phyloP scores from a whole-genome alignment of 2,797 vertebrate genomes.

The Schizopygopsis pylzovi region DNA sequence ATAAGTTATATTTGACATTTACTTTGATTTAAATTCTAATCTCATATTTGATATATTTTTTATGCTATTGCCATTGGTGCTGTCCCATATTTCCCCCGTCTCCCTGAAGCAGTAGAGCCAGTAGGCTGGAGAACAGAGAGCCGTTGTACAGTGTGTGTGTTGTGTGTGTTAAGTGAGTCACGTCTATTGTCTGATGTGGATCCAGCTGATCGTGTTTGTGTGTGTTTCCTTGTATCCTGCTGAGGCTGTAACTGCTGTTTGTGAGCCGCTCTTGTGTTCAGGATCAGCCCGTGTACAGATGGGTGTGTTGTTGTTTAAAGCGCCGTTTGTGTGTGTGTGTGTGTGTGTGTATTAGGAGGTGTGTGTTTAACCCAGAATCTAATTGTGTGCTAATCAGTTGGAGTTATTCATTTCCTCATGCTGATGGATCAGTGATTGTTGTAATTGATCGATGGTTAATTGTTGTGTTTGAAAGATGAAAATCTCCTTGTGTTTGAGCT shows the following conservation, averaged over 20 bases:
- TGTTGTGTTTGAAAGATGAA: neutral
- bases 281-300: neutral
- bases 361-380: neutral
- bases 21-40: neutral
- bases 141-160: too few relatives aligned
- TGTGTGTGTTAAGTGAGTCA: constrained; percentile 13
- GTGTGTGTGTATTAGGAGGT: neutral
- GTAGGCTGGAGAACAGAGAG: neutral
- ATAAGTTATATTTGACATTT: neutral
- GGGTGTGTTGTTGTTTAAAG: neutral
- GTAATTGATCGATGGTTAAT: neutral
- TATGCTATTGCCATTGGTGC: neutral
- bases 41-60: neutral
- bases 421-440: neutral
- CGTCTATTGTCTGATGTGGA: neutral
- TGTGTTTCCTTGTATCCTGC: neutral
- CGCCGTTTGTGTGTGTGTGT: neutral
- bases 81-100: neutral
- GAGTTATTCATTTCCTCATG: neutral
- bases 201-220: constrained; percentile 25
- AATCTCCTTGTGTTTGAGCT: neutral
- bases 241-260: neutral
- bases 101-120: neutral
- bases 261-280: constrained; percentile 1
- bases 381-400: neutral